A percentile compares a stretch with the other conserved stretches of the same genome.
Conservation (phyloP, 2,797 vertebrate species). For the Cercopithecus neglectus region DNA sequence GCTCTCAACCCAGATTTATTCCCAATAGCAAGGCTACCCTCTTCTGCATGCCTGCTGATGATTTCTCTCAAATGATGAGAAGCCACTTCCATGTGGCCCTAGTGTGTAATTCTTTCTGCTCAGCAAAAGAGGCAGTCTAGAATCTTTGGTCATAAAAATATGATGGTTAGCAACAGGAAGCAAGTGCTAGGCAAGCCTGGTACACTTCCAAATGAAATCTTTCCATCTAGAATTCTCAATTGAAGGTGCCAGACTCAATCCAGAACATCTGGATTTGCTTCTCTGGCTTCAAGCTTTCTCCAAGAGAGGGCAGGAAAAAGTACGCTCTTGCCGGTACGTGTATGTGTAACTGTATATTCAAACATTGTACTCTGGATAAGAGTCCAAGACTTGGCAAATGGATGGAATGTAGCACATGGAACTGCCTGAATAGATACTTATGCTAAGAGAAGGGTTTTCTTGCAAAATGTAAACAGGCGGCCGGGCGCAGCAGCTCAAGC, state of each 20-base stretch:
- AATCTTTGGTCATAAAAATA: slow-evolving; percentile 44
- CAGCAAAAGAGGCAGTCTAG: not conserved
- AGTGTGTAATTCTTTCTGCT: not conserved
- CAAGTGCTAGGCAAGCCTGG: slow-evolving; percentile 42
- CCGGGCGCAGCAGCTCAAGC: no score
- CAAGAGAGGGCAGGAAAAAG: slow-evolving; percentile 25
- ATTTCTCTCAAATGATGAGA: slow-evolving; percentile 4
- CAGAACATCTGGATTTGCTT: slow-evolving; percentile 52
- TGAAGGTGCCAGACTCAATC: not conserved
- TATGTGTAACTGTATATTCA: slow-evolving; percentile 26
- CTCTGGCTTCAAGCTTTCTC: slow-evolving; percentile 29
- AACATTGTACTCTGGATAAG: slow-evolving; percentile 37
- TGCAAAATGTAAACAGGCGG: not conserved
- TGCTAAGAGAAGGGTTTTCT: not conserved
- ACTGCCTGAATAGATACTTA: not conserved
- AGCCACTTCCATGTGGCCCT: not conserved
- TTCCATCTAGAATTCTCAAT: slow-evolving; percentile 46
- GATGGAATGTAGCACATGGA: slow-evolving; percentile 21
- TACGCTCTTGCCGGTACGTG: not conserved
- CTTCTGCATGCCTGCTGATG: not conserved
- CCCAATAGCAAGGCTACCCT: not conserved
- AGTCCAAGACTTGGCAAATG: slow-evolving; percentile 46
- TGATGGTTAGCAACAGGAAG: not conserved
- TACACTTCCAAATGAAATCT: not conserved
- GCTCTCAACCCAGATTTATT: slow-evolving; percentile 10